phyloP scores from a whole-genome alignment of 2,113 vertebrate genomes.

The Saccopteryx leptura region DNA sequence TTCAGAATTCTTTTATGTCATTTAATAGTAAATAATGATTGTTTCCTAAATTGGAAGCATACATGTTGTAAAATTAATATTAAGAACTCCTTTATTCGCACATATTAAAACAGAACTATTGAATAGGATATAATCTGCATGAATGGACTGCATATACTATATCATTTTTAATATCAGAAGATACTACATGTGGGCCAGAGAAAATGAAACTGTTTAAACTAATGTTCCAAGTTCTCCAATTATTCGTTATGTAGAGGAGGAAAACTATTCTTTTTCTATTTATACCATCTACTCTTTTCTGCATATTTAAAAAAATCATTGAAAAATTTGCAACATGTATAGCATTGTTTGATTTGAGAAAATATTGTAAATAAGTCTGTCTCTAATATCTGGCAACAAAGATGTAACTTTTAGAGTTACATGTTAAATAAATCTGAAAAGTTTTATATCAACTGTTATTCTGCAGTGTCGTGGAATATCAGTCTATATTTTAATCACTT shows the following conservation, averaged over 20 bases:
- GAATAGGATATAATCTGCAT: background rate
- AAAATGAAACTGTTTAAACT: background rate
- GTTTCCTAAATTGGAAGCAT: background rate
- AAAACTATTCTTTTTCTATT: conserved; percentile 19
- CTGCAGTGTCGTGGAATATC: background rate
- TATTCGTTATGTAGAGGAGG: background rate
- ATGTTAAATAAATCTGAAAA: conserved; percentile 16
- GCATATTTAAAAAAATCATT: background rate
- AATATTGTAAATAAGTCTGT: background rate
- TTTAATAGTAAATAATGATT: conserved; percentile 46
- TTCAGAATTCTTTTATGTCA: background rate
- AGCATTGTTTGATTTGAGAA: conserved; percentile 1
- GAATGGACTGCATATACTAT: background rate
- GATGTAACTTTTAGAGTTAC: background rate
- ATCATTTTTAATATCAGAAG: background rate
- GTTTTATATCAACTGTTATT: background rate
- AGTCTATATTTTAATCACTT: conserved; percentile 26
- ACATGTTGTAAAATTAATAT: background rate
- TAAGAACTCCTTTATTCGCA: background rate
- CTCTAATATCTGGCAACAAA: background rate
- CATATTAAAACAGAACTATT: background rate
- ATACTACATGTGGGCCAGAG: background rate
- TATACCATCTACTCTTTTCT: background rate
- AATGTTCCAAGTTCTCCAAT: conserved; percentile 46
- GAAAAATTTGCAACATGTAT: background rate